Base-by-base conservation (phyloP, 1,140 invertebrate species). In the Probaryconus sp. region DNA sequence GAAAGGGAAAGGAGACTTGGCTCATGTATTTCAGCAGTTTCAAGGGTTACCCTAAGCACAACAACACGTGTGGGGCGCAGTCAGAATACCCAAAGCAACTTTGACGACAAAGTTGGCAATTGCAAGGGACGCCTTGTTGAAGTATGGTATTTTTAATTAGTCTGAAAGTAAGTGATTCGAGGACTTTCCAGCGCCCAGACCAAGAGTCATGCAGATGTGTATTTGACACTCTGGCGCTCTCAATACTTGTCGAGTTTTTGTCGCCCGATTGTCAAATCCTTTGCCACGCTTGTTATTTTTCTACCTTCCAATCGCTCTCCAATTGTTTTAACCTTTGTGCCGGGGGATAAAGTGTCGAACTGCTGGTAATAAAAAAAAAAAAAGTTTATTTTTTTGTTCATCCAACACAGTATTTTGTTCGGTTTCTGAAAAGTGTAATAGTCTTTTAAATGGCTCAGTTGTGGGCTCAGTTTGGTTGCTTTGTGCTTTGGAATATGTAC, bases 101-200 rank as follows among this genome's bases (percentile, higher is more conserved):
- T 67, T 73, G 55, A 73, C 48, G 61, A 67, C 55, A 61, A 67
- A 61, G 55, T 63, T 67, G 55, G 31, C 61, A 73, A 55, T 61
- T 67, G 61, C 24, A 53, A 42, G 63, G 70, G 70, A 61, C 70
- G 70, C 61, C 55, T 53, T 14, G 69, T 60, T 72, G 17, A 37
- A 72, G 69, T 72, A 58, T 60, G 35, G 47, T 42, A 73, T 67
- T 73, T 73, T 73, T 73, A 67, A 67, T 73, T 72, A 71, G 68
- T 63, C 68, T 71, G 55, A 61, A 70, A 58, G 17, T 67, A 53
- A 58, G 50, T 47, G 55, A 55, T 61, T 55, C 33, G 48, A 60
- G 21, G 37, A 55, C 43, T 20, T 40, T 17, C 18, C 13, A 16
- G 28, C 14, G 28, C 16, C 47, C 2, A 14, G 38, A 28, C 17